These are phyloP conservation scores for Lacerta viridis DNA, from an alignment of 2,797 vertebrate species.

Conservation along the genomic window DNA sequence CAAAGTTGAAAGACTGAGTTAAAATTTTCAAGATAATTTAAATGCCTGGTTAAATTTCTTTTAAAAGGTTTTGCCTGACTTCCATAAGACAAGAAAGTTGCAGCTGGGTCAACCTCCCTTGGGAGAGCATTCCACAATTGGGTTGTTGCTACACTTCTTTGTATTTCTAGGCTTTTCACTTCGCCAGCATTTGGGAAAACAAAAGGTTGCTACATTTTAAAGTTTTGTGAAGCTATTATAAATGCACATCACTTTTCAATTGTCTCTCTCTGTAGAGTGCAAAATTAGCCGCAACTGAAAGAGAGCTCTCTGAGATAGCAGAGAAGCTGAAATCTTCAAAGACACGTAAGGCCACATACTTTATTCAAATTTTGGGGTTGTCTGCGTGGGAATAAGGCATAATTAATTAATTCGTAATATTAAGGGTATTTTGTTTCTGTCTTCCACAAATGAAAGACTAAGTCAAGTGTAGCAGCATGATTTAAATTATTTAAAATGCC, in stretches of 20 bases:
- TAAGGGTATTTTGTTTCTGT: neutral
- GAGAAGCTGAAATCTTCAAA: slow-evolving; percentile 85
- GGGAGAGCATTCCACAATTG: neutral
- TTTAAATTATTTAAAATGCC: neutral
- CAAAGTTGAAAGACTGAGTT: too few relatives aligned
- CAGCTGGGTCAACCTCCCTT: neutral
- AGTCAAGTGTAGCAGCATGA: neutral
- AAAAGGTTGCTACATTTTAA: slow-evolving; percentile 4
- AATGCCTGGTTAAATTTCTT: neutral
- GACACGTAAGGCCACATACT: slow-evolving; percentile 82
- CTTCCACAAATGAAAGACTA: slow-evolving; percentile 6
- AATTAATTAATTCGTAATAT: neutral
- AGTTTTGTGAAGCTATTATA: slow-evolving; percentile 32
- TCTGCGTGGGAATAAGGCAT: too few relatives aligned
- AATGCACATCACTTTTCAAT: slow-evolving; percentile 33
- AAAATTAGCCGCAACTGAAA: slow-evolving; percentile 91
- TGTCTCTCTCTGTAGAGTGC: slow-evolving; percentile 80
- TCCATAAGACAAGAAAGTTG: neutral
- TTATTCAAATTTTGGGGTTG: neutral
- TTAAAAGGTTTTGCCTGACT: neutral
- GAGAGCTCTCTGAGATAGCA: slow-evolving; percentile 89
- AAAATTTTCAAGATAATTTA: neutral
- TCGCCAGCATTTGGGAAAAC: neutral
- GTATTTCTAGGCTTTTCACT: neutral
- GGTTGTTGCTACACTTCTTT: neutral